Base-by-base conservation (phyloP, 2,113 vertebrate species). In the Corynorhinus townsendii region DNA sequence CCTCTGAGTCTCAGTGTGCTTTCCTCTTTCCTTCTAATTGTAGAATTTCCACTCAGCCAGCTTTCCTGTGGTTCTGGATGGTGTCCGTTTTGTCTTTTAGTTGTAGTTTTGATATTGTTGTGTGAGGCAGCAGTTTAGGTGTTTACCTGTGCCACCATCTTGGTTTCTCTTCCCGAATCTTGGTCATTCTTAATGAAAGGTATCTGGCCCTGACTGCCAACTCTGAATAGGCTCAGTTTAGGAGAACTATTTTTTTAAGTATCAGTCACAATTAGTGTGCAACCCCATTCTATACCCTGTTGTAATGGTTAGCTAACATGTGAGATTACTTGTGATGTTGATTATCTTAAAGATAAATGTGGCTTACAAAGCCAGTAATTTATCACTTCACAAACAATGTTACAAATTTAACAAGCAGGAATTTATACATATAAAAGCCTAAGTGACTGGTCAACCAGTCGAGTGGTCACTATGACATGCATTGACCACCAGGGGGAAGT, bases 331-430 rank as follows among this genome's bases (percentile, higher is more conserved):
- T 38, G 14, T 6, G 49, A 30, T 72, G 20, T 3, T 77, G 52
- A 91, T 73, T 66, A 38, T 38, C 19, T 80, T 26, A 87, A 82
- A 75, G 35, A 26, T 75, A 68, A 91, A 86, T 59, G 24, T 83
- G 26, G 16, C 8, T 56, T 68, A n/a, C 24, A 45, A 40, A 89
- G 59, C 1, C 20, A 28, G 4, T 6, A 15, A 56, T 2, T 85
- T 86, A 83, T n/a, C 54, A 54, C 7, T 79, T 95, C 20, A 33
- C 8, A 84, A 72, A 43, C 6, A 47, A n/a, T 75, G 16, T 28
- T 2, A 40, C 30, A 69, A 28, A 30, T 75, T 43, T 56, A 76
- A 85, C 0, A 77, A n/a, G 45, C 75, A 52, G 10, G 75, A 49
- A 77, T 76, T 4, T 28, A 62, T 11, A 59, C 11, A 62, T 62